Evolutionary conservation across 2,888 invertebrate species (phyloP).

Genomic region (Abscondita cerata): DNA sequence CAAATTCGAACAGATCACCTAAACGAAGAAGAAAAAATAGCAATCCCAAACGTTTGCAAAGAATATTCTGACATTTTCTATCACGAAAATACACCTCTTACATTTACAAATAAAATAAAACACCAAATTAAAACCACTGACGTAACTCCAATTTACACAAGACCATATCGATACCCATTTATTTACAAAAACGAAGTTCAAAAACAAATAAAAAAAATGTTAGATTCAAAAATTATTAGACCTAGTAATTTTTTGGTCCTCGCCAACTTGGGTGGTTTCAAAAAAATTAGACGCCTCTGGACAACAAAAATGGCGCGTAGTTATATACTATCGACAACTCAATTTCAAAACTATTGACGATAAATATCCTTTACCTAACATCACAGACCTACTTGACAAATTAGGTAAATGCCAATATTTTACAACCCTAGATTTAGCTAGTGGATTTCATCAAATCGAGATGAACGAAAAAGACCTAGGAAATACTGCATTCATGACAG

Average conservation of each 20-base stretch:
- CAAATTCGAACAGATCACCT: background rate
- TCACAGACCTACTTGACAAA: background rate
- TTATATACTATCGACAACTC: conserved; percentile 34
- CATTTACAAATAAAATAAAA: conserved; percentile 39
- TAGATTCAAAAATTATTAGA: conserved; percentile 14
- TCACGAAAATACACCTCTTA: background rate
- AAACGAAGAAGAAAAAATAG: background rate
- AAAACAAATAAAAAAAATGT: conserved; percentile 40
- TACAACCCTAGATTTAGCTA: conserved; percentile 32
- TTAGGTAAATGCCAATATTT: background rate
- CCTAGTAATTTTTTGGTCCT: conserved; percentile 34
- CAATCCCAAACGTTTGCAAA: background rate
- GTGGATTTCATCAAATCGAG: background rate
- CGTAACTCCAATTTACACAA: conserved; percentile 37
- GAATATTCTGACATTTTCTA: background rate
- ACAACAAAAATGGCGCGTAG: conserved; percentile 38
- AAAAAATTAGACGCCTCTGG: conserved; percentile 43
- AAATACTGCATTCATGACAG: conserved; percentile 40
- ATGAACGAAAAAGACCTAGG: conserved; percentile 16
- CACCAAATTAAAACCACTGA: conserved; percentile 35
- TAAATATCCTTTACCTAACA: background rate
- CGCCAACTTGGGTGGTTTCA: conserved; percentile 42
- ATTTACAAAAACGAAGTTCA: conserved; percentile 42
- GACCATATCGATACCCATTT: conserved; percentile 42
- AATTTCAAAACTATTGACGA: conserved; percentile 18